Evolutionary conservation across 2,797 vertebrate genomes (phyloP).

Genomic region (Falco cherrug): DNA sequence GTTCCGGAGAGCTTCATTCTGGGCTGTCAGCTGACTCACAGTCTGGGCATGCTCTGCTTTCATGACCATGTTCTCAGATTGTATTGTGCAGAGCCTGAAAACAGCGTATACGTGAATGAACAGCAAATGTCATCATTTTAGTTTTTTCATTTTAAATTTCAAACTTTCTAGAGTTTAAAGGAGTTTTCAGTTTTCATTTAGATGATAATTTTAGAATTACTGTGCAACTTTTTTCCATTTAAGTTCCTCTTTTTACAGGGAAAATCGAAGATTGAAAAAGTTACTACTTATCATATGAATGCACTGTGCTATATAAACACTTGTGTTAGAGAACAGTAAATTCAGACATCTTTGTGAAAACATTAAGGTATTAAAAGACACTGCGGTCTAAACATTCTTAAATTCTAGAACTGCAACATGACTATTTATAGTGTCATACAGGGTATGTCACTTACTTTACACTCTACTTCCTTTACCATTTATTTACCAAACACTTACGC

Average conservation of each 20-base stretch:
- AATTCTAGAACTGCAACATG: neutral
- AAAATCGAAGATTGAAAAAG: neutral
- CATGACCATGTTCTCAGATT: conserved; percentile 87
- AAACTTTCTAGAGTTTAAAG: neutral
- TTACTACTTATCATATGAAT: neutral
- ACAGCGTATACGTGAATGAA: neutral
- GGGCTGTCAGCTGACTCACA: conserved; percentile 82
- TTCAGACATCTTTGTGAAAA: neutral
- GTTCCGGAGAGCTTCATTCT: conserved; percentile 85
- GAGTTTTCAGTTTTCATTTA: neutral
- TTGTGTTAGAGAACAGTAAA: neutral
- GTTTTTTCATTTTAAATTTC: neutral
- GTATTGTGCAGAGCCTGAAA: conserved; percentile 85
- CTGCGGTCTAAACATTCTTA: neutral
- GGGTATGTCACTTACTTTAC: neutral
- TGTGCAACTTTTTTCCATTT: neutral
- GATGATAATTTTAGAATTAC: neutral
- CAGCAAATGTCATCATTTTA: neutral
- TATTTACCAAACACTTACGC: neutral
- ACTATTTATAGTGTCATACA: neutral
- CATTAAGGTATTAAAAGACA: neutral
- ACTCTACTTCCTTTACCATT: neutral
- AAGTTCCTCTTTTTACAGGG: neutral
- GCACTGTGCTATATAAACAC: neutral
- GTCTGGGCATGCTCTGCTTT: conserved; percentile 87